Evolutionary conservation across 2,113 vertebrate species (phyloP).

Genomic region (Chroicocephalus ridibundus): DNA sequence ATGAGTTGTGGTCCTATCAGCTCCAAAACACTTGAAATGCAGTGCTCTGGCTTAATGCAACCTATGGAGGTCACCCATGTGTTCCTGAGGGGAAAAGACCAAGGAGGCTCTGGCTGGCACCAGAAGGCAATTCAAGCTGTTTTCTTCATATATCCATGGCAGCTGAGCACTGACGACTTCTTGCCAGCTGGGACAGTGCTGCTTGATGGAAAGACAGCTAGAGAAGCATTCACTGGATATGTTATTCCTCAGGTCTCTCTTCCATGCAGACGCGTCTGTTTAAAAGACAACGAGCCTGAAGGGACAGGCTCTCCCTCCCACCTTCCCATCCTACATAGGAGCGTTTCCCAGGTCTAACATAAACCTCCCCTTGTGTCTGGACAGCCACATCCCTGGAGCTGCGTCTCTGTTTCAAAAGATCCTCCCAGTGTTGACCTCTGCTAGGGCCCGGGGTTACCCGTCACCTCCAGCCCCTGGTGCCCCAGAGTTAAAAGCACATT

Average conservation of each 20-base stretch:
- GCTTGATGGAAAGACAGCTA: background rate
- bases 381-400: background rate
- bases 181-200: background rate
- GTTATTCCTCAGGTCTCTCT: background rate
- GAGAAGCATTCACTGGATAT: background rate
- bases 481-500: background rate
- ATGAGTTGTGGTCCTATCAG: background rate
- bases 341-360: background rate
- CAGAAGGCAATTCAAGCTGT: background rate
- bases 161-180: background rate
- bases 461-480: background rate
- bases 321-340: background rate
- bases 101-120: background rate
- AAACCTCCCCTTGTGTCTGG: background rate
- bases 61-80: background rate
- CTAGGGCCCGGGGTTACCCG: background rate
- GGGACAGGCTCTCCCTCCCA: background rate
- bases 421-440: background rate
- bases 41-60: background rate
- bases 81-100: background rate
- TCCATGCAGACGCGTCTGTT: background rate
- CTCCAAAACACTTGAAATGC: background rate
- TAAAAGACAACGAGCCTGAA: background rate
- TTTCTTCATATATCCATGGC: background rate
- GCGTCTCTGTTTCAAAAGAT: background rate